phyloP scores from a whole-genome alignment of 1,140 invertebrate genomes.

The Agrypnia vestita region DNA sequence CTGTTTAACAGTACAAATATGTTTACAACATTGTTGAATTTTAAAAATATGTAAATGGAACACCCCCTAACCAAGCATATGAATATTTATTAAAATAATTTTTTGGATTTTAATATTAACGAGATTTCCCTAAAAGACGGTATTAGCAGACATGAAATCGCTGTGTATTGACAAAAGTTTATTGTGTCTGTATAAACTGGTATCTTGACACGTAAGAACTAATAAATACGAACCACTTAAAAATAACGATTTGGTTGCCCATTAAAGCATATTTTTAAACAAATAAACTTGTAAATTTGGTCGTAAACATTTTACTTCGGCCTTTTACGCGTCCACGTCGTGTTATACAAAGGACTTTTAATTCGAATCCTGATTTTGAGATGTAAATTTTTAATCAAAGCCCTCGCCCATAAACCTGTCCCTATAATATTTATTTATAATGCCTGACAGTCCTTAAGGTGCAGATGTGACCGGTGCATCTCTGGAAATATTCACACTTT shows the following conservation, averaged over 20 bases:
- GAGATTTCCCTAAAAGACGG: too few relatives aligned
- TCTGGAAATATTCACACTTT: conserved; percentile 15
- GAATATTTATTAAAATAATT: too few relatives aligned
- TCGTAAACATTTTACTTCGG: conserved; percentile 32
- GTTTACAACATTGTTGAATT: too few relatives aligned
- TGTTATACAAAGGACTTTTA: conserved; percentile 29
- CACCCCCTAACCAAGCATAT: too few relatives aligned
- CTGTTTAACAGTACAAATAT: too few relatives aligned
- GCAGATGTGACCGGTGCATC: conserved; percentile 45
- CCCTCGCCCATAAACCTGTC: conserved; percentile 57
- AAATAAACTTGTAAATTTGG: conserved; percentile 41
- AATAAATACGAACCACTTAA: conserved; percentile 37
- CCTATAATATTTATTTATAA: conserved; percentile 59
- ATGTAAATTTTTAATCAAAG: conserved; percentile 58
- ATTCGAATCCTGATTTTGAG: conserved; percentile 44
- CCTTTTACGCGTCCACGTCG: conserved; percentile 25
- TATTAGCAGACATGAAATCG: too few relatives aligned
- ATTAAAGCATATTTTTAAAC: conserved; percentile 41
- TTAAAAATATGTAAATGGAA: too few relatives aligned
- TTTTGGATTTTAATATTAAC: too few relatives aligned
- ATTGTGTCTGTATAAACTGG: not conserved
- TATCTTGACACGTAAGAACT: not conserved
- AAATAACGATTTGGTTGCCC: conserved; percentile 5
- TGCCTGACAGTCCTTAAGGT: conserved; percentile 49
- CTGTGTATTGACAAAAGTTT: too few relatives aligned